Evolutionary conservation across 2,113 vertebrate genomes (phyloP).

Genomic region (Cercopithecus mona): DNA sequence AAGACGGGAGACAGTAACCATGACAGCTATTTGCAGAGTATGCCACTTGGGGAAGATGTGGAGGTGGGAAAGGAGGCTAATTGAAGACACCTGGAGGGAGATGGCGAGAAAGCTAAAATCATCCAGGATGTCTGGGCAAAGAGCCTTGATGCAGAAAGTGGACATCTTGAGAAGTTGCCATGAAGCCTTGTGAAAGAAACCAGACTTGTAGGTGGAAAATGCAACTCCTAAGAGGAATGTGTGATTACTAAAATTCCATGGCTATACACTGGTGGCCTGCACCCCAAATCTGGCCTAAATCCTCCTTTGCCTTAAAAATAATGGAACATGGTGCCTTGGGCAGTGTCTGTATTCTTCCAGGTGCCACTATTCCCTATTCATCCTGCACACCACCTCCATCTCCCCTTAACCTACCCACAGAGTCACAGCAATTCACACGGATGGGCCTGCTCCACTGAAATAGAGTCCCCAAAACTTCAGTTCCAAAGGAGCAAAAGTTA

Average conservation of each 20-base stretch:
- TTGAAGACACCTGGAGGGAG: neutral
- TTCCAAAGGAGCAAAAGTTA: constrained; percentile 15
- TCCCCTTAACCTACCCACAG: neutral
- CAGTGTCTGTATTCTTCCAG: neutral
- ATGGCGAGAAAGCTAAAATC: neutral
- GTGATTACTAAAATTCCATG: neutral
- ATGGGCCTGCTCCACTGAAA: neutral
- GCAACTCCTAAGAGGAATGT: neutral
- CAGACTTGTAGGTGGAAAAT: neutral
- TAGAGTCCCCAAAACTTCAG: neutral
- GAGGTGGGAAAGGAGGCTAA: neutral
- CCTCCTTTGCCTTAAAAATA: neutral
- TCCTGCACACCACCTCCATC: accelerated
- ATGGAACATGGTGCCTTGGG: neutral
- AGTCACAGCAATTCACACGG: neutral
- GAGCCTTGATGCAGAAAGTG: neutral
- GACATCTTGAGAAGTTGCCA: neutral
- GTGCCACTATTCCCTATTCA: accelerated
- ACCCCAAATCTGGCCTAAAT: neutral
- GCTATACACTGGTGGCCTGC: neutral
- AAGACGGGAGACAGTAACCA: neutral
- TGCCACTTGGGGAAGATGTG: accelerated
- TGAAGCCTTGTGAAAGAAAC: neutral
- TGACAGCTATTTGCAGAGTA: neutral
- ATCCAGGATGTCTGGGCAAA: neutral